Evolutionary conservation across 2,797 vertebrate species (phyloP).

Genomic region (Microcaecilia unicolor): DNA sequence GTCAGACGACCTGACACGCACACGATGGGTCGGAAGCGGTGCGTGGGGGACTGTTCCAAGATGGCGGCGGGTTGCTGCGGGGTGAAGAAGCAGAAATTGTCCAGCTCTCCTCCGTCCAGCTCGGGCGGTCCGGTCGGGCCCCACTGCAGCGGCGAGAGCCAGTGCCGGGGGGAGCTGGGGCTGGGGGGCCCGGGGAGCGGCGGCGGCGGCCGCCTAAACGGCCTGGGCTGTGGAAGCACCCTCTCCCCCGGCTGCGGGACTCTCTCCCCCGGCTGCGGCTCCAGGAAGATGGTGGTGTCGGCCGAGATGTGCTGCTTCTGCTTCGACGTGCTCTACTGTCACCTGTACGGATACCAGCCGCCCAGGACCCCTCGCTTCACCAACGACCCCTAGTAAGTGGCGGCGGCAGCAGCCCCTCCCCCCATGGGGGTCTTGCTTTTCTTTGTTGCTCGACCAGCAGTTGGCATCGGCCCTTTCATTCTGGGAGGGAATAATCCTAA

Average conservation of each 20-base stretch:
- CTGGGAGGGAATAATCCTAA: too few relatives aligned
- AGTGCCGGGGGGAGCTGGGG: constrained; percentile 68
- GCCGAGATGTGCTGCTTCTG: constrained; percentile 98
- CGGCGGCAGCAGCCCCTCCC: constrained; percentile 15
- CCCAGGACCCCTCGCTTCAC: constrained; percentile 96
- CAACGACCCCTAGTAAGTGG: constrained; percentile 92
- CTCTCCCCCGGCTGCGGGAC: constrained; percentile 54
- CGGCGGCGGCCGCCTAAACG: constrained; percentile 56
- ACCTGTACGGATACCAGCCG: constrained; percentile 97
- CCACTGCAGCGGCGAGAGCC: constrained; percentile 39
- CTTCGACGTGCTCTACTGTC: constrained; percentile 97
- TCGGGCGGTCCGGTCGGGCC: constrained; percentile 71
- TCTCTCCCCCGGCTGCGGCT: constrained; percentile 72
- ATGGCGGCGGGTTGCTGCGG: constrained; percentile 99
- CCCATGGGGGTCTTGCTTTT: not conserved
- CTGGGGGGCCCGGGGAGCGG: constrained; percentile 80
- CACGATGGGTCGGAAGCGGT: constrained; percentile 95
- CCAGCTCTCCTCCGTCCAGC: constrained; percentile 92
- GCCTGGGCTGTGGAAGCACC: constrained; percentile 60
- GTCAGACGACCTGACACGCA: too few relatives aligned
- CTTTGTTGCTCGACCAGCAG: not conserved
- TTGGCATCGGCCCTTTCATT: constrained; percentile 7
- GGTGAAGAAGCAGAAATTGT: constrained; percentile 99
- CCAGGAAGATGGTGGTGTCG: constrained; percentile 93
- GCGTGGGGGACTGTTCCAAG: constrained; percentile 97